Base-by-base conservation (phyloP, 2,797 vertebrate genomes). In the Leucoraja ocellata region DNA sequence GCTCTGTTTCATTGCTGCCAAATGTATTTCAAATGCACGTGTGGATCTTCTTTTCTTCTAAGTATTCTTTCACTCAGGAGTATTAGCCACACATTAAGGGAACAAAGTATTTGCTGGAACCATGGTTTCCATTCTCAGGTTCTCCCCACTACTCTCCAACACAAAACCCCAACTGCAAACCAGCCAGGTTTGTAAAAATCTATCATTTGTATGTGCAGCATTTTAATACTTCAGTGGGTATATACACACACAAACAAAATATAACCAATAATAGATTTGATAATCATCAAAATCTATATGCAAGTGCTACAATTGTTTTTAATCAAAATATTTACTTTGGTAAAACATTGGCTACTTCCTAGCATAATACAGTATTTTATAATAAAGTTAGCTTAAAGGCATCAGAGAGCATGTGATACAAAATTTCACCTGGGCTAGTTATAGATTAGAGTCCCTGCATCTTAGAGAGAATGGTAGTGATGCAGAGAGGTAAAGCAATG, bases 61-160 rank as follows among this genome's bases (percentile, higher is more conserved):
- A 88, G 61, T 88, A 68, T 63, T 16, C 61, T 68, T 88, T 88
- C 84, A 88, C 84, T 88, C n/a, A 61, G 21, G 65, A 88, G n/a
- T 32, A 65, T 65, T 88, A n/a, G 58, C 61, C 28, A 65, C 11
- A 5, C 6, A 5, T 88, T 68, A 36, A 21, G 21, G 21, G n/a
- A 68, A 32, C 83, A 86, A n/a, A 78, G n/a, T 78, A 78, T 13
- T 36, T 32, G 3, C n/a, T 0, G 23, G 21, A n/a, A 88, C 21
- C 16, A 16, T 79, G 32, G 14, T 68, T 21, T 36, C 4, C 5
- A 74, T 74, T 23, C 46, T 54, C 46, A 54, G 46, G 46, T 54
- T 54, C 46, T 54, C 71, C 21, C 18, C 18, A 74, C 23, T 25
- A 6, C 21, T 7, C 18, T 7, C 46, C 46, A 6, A 23, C 18